Conservation (phyloP, 1,140 invertebrate genomes). For the Spodoptera frugiperda region DNA sequence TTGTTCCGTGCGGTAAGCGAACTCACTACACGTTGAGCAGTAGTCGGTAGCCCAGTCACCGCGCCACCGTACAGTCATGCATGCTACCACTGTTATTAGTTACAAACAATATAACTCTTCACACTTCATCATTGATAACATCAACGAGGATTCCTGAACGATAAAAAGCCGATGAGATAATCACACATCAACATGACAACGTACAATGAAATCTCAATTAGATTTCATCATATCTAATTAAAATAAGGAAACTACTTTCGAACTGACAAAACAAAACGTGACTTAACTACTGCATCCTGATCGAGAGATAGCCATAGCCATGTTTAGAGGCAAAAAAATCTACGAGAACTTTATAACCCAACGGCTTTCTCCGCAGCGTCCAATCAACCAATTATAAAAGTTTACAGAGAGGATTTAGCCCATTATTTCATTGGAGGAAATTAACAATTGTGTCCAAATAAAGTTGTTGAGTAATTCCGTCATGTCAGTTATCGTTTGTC, state of each 20-base stretch:
- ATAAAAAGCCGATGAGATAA: no score
- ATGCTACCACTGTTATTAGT: no score
- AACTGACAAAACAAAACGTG: constrained; percentile 21
- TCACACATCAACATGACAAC: no score
- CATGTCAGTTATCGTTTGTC: constrained; percentile 80
- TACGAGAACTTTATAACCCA: constrained; percentile 1
- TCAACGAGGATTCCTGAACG: no score
- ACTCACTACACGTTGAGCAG: no score
- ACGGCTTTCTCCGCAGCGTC: constrained; percentile 44
- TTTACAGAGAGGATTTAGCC: constrained; percentile 75
- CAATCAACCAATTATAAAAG: constrained; percentile 81
- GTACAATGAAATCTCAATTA: background rate
- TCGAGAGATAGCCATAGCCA: constrained; percentile 12
- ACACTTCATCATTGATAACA: no score
- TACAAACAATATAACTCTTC: no score
- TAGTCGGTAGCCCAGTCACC: no score
- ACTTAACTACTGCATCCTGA: constrained; percentile 22
- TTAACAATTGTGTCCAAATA: constrained; percentile 81
- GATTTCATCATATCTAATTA: background rate
- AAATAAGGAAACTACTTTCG: constrained; percentile 21
- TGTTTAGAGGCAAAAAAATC: constrained; percentile 45
- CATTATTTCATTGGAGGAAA: constrained; percentile 79
- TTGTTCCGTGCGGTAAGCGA: no score
- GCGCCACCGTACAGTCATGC: no score
- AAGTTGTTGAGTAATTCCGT: constrained; percentile 75